These are phyloP conservation scores for Coleophora deauratella DNA, from an alignment of 2,888 invertebrate species.

Conservation along the genomic window DNA sequence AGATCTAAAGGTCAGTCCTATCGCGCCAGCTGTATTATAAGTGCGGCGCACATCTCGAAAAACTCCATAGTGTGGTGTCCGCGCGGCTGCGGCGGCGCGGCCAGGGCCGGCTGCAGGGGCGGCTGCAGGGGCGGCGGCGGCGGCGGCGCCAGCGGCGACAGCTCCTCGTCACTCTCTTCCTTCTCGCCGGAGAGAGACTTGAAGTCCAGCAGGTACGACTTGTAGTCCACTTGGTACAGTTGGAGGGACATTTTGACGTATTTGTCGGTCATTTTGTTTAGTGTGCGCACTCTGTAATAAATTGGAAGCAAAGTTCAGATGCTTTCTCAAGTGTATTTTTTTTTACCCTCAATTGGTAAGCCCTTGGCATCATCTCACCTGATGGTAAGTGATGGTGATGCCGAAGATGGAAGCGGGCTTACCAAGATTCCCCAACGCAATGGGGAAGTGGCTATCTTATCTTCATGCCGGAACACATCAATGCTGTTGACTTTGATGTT, in stretches of 20 bases:
- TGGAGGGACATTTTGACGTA: conserved; percentile 98
- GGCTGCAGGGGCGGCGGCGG: conserved; percentile 32
- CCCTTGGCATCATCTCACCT: too few relatives aligned
- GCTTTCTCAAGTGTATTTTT: too few relatives aligned
- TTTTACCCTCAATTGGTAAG: too few relatives aligned
- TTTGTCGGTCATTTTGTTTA: conserved; percentile 86
- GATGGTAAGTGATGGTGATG: too few relatives aligned
- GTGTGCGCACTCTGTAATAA: conserved; percentile 85
- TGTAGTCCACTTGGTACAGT: conserved; percentile 98
- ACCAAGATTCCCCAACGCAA: too few relatives aligned
- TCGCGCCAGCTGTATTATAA: conserved; percentile 98
- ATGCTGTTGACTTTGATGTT: too few relatives aligned
- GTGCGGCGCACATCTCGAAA: conserved; percentile 99
- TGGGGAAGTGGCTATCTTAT: too few relatives aligned
- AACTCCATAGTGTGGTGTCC: conserved; percentile 99
- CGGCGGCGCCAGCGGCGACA: conserved; percentile 34
- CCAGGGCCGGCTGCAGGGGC: conserved; percentile 30
- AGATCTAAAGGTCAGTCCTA: too few relatives aligned
- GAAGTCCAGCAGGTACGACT: conserved; percentile 97
- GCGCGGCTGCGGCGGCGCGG: conserved; percentile 36
- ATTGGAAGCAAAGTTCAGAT: too few relatives aligned
- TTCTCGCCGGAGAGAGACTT: conserved; percentile 92
- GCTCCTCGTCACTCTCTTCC: conserved; percentile 66
- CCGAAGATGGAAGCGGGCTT: too few relatives aligned
- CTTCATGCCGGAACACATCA: too few relatives aligned